Conservation (phyloP, 2,888 invertebrate genomes). For the Pyrgus malvae region DNA sequence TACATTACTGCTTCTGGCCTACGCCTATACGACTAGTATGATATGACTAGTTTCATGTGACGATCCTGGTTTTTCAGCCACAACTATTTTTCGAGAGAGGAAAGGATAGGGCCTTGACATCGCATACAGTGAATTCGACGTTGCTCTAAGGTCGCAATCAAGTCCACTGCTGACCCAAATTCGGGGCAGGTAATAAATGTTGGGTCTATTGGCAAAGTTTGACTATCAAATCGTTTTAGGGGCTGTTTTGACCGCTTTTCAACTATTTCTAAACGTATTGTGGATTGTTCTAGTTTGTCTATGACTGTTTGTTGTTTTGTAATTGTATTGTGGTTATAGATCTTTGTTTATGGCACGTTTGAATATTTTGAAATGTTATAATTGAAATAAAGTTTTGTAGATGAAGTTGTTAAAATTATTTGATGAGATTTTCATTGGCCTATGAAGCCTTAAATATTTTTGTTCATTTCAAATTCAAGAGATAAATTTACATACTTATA, state of each 20-base stretch:
- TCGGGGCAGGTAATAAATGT: conserved; percentile 16
- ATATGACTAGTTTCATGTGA: too few species aligned
- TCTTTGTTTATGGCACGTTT: background rate
- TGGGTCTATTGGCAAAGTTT: conserved; percentile 16
- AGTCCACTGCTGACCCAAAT: background rate
- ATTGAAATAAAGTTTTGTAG: background rate
- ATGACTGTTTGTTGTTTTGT: background rate
- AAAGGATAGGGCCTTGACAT: too few species aligned
- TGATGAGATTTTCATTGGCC: too few species aligned
- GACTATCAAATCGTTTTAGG: conserved; percentile 16
- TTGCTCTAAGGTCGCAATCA: background rate
- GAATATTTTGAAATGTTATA: background rate
- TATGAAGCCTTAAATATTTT: too few species aligned
- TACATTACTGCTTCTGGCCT: too few species aligned
- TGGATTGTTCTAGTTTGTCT: conserved; percentile 8
- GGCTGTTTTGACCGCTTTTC: background rate
- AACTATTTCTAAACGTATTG: conserved; percentile 11
- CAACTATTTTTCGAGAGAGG: too few species aligned
- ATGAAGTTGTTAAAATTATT: too few species aligned
- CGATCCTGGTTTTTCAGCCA: too few species aligned
- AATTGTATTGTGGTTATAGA: background rate
- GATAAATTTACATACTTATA: too few species aligned
- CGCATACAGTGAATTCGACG: too few species aligned
- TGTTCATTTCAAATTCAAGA: too few species aligned
- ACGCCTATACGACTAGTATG: too few species aligned